These are phyloP conservation scores for Drosophila orosa DNA, from an alignment of 1,140 invertebrate genomes.

Conservation along the genomic window DNA sequence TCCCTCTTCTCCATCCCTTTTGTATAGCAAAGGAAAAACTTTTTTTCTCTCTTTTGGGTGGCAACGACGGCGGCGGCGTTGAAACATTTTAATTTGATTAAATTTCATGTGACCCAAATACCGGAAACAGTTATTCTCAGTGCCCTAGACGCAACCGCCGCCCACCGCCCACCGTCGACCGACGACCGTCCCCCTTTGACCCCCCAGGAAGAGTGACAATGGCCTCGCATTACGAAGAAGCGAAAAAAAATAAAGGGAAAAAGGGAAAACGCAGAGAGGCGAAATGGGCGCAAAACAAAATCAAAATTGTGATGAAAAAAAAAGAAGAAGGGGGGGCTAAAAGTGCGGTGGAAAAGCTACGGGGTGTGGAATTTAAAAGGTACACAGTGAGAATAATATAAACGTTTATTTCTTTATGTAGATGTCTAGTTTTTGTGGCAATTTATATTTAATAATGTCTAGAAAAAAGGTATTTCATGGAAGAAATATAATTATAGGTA, in stretches of 20 bases:
- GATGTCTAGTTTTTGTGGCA: not conserved
- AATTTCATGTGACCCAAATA: constrained; percentile 83
- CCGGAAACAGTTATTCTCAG: constrained; percentile 81
- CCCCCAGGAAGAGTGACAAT: constrained; percentile 61
- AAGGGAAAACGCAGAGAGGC: constrained; percentile 34
- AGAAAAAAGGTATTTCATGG: not conserved
- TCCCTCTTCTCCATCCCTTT: not conserved
- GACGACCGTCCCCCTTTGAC: constrained; percentile 9
- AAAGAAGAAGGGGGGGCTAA: not conserved
- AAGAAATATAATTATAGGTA: too few species aligned
- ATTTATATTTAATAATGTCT: too few species aligned
- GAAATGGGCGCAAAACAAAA: constrained; percentile 54
- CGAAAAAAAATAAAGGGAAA: constrained; percentile 13
- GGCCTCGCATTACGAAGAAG: constrained; percentile 60
- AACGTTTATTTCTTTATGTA: too few species aligned
- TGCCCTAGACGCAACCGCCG: constrained; percentile 64
- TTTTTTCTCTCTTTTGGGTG: constrained; percentile 22
- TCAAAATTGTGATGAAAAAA: constrained; percentile 50
- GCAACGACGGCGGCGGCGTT: constrained; percentile 34
- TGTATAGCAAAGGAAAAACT: constrained; percentile 3
- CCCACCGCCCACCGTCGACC: not conserved
- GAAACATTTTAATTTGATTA: constrained; percentile 83
- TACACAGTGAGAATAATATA: not conserved
- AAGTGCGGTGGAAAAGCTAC: constrained; percentile 22
- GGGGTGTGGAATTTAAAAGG: constrained; percentile 11